Conservation (phyloP, 2,888 invertebrate genomes). For the Diabrotica balteata region DNA sequence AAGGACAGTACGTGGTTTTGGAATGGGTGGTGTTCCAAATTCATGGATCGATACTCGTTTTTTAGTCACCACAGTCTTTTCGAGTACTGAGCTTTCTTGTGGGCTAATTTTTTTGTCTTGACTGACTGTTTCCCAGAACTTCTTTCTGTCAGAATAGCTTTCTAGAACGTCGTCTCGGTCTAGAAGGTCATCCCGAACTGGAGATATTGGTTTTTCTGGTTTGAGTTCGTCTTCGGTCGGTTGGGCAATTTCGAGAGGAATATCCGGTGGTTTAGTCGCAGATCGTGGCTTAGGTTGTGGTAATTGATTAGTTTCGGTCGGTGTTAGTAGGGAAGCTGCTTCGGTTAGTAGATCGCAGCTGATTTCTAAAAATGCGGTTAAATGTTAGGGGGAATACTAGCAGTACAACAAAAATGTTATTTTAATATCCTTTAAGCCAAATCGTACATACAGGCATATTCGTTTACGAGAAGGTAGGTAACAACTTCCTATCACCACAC, state of each 20-base stretch:
- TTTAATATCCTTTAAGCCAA: conserved; percentile 30
- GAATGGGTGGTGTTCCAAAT: conserved; percentile 56
- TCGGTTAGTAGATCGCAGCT: conserved; percentile 56
- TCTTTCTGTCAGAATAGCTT: conserved; percentile 62
- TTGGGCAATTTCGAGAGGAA: conserved; percentile 42
- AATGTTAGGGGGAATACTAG: conserved; percentile 57
- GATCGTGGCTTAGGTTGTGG: conserved; percentile 64
- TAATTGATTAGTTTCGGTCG: conserved; percentile 54
- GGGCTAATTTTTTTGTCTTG: conserved; percentile 55
- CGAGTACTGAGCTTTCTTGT: conserved; percentile 46
- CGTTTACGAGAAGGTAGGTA: conserved; percentile 32
- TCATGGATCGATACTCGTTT: conserved; percentile 57
- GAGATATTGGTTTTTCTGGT: conserved; percentile 49
- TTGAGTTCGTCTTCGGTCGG: conserved; percentile 21
- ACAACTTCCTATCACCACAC: conserved; percentile 32
- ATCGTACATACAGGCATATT: conserved; percentile 46
- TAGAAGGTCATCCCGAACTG: conserved; percentile 52
- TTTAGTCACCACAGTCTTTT: conserved; percentile 45
- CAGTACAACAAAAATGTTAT: conserved; percentile 45
- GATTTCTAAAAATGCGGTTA: conserved; percentile 60
- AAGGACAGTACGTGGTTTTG: conserved; percentile 57
- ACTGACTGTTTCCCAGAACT: conserved; percentile 63
- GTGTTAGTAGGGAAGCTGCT: conserved; percentile 52
- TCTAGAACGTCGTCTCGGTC: conserved; percentile 52
- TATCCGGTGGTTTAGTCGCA: conserved; percentile 46